phyloP scores from a whole-genome alignment of 2,888 invertebrate species.

The Heteropelma amictum region DNA sequence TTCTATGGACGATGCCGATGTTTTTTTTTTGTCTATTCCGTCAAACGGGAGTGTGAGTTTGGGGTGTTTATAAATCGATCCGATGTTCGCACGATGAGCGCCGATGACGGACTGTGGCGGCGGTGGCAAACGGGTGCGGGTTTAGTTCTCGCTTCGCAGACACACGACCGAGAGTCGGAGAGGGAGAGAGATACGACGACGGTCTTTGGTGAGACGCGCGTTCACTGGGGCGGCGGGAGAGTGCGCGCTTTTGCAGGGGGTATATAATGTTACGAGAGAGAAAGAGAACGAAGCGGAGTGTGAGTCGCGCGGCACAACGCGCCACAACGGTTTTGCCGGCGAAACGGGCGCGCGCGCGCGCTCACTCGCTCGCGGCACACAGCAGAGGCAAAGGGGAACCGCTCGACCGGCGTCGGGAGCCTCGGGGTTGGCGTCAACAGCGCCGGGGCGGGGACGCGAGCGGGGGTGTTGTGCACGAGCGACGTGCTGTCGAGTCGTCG shows the following conservation, averaged over 20 bases:
- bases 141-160: constrained; percentile 45
- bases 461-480: constrained; percentile 53
- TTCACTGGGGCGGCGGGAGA: constrained; percentile 55
- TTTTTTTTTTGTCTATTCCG: constrained; percentile 6
- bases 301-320: constrained; percentile 53
- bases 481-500: constrained; percentile 54
- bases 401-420: constrained; percentile 31
- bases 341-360: constrained; percentile 40
- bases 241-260: constrained; percentile 57
- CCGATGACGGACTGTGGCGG: constrained; percentile 78
- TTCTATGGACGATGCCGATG: neutral
- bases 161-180: constrained; percentile 15
- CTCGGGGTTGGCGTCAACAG: constrained; percentile 50
- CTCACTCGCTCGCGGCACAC: constrained; percentile 46
- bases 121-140: constrained; percentile 73
- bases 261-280: constrained; percentile 46
- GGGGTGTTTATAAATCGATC: constrained; percentile 38
- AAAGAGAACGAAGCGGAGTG: constrained; percentile 15
- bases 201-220: constrained; percentile 50
- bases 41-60: neutral
- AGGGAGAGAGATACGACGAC: constrained; percentile 45
- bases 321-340: constrained; percentile 48
- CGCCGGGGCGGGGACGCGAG: constrained; percentile 55
- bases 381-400: constrained; percentile 36
- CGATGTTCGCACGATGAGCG: constrained; percentile 67